These are phyloP conservation scores for Amphipoea lucens DNA, from an alignment of 2,888 invertebrate genomes.

Conservation along the genomic window DNA sequence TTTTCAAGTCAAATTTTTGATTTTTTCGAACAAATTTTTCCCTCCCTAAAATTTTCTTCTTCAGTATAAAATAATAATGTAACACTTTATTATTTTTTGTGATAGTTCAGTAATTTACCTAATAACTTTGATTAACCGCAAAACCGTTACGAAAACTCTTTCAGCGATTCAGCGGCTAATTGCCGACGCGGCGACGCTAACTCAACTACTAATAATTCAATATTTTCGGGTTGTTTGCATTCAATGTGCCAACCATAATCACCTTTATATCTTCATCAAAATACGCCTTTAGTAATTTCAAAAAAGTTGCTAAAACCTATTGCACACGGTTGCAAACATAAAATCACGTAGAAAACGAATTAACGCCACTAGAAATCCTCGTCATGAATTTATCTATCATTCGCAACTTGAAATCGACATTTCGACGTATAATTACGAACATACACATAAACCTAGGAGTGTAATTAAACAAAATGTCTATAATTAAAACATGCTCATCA, in stretches of 20 bases:
- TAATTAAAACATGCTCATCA: conserved; percentile 68
- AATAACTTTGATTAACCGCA: background rate
- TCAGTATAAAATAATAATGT: background rate
- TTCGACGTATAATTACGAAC: conserved; percentile 61
- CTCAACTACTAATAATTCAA: background rate
- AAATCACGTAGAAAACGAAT: conserved; percentile 42
- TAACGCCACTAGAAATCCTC: conserved; percentile 27
- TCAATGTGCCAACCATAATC: background rate
- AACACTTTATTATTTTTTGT: background rate
- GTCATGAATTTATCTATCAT: conserved; percentile 43
- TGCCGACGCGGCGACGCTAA: background rate
- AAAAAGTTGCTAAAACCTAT: conserved; percentile 3
- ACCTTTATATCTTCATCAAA: conserved; percentile 6
- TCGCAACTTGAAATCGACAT: conserved; percentile 59
- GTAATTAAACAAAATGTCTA: conserved; percentile 60
- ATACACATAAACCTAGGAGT: conserved; percentile 46
- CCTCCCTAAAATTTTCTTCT: background rate
- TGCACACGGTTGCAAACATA: conserved; percentile 22
- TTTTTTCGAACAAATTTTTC: background rate
- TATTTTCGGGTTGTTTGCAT: background rate
- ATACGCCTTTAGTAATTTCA: conserved; percentile 5
- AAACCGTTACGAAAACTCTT: conserved; percentile 12
- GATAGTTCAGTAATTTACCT: background rate
- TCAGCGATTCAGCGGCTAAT: conserved; percentile 17
- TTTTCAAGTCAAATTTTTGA: background rate